phyloP scores from a whole-genome alignment of 2,797 vertebrate species.

The Nasua narica region DNA sequence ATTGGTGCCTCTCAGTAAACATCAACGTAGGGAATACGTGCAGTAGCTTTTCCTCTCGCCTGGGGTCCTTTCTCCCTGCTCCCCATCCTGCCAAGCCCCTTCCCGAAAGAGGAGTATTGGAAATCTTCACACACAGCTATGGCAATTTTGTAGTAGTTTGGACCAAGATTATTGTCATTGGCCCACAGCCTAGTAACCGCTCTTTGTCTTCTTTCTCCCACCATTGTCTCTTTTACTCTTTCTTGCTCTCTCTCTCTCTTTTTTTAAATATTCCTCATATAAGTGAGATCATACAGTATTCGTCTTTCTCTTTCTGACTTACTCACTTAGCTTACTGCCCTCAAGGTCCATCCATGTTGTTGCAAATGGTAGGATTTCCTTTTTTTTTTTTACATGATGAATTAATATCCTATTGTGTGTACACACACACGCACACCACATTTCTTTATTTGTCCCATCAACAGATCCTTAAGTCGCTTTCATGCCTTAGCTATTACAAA shows the following conservation, averaged over 20 bases:
- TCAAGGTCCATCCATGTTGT: not conserved
- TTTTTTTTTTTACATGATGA: not conserved
- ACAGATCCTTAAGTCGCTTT: not conserved
- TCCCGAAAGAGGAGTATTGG: not conserved
- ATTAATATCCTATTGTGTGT: not conserved
- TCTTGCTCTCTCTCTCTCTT: too few relatives aligned
- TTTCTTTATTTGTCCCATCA: not conserved
- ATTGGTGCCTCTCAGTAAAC: not conserved
- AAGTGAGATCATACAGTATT: not conserved
- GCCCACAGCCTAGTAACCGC: not conserved
- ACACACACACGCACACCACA: too few relatives aligned
- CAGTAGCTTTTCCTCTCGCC: not conserved
- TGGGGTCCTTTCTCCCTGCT: not conserved
- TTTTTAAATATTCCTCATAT: not conserved
- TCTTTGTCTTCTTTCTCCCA: not conserved
- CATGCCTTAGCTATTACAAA: not conserved
- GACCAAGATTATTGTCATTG: constrained; percentile 18
- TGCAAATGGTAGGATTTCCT: not conserved
- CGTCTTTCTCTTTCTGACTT: not conserved
- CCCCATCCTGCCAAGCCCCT: not conserved
- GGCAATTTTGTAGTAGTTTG: not conserved
- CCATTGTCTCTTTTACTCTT: not conserved
- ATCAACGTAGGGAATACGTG: fast-evolving
- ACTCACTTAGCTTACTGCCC: not conserved
- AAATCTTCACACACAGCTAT: not conserved